Base-by-base conservation (phyloP, 2,113 vertebrate genomes). In the Formicarius rufipectus region DNA sequence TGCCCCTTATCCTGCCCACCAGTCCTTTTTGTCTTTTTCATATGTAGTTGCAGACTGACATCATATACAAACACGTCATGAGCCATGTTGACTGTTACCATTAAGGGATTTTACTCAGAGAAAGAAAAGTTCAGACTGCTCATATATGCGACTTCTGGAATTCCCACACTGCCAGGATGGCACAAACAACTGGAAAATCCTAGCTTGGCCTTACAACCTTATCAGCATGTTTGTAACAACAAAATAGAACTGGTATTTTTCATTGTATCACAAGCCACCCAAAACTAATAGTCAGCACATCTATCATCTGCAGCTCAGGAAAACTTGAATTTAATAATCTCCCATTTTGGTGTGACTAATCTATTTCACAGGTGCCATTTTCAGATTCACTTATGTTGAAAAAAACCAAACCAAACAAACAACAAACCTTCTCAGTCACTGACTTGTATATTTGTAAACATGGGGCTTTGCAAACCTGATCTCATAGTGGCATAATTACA, bases 401-500 rank as follows among this genome's bases (percentile, higher is more conserved):
- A 39, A 76, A 60, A 37, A 3, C 0, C n/a, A 35, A 81, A 13
- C 10, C 25, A 30, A 58, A 0, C 33, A 45, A 73, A 47, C 31
- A 75, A 64, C 33, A 80, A 91, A 47, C 8, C 13, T 67, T 68
- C 50, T 58, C 59, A 39, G 63, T 33, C 39, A 47, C 37, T 53
- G 31, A 23, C 35, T 50, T 75, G 40, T 60, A 25, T 56, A 71
- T 74, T 92, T 63, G 50, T n/a, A 90, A 90, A 91, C 2, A 2
- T 14, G 44, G 27, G 47, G 33, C 62, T 91, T 84, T 69, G 90
- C 50, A 95, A 95, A 94, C 53, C 67, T 93, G 88, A 94, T 84
- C 88, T 96, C 92, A 86, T 82, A 89, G 84, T 78, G 84, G 60
- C 90, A 91, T 90, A 94, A 92, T 85, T 90, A 59, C 53, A 93